Base-by-base conservation (phyloP, 2,888 invertebrate genomes). In the Kuschelorhynchus macadamiae region DNA sequence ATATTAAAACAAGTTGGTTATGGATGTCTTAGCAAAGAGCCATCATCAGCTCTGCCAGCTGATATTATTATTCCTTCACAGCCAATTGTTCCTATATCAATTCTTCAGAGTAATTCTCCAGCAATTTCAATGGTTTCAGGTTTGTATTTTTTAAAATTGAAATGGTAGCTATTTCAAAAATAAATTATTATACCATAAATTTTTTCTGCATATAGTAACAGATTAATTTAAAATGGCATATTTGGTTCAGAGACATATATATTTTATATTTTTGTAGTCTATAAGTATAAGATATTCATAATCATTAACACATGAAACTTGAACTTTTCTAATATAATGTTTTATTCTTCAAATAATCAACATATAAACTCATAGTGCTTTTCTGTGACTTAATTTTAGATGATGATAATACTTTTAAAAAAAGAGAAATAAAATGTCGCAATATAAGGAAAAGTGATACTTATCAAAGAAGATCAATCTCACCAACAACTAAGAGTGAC, bases 1-100 rank as follows among this genome's bases (percentile, higher is more conserved):
- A 78, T 79, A 60, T 76, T 82, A 33, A 82, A 83, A 72, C 74
- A 75, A 21, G 61, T 72, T 30, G 70, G 66, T 11, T 61, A 17
- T 63, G 50, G 52, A 66, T 36, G 42, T 18, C 12, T 9, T 5
- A 32, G 18, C 2, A 17, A 20, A 18, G 14, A 18, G n/a, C 17
- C 25, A 30, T 36, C 60, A 18, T 16, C 50, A 17, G 14, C 25
- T 11, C 12, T 59, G 25, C 30, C 30, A 14, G 41, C 25, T 3
- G 42, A 42, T 30, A 52, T 50, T 44, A 32, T 50, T 11, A n/a
- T 61, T 39, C 61, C 61, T 1, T 2, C 20, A 4, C 52, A 52
- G 1, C 33, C 46, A 33, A 1, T 57, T 41, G 30, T 55, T 5
- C 55, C 55, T 14, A 55, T 55, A 11, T 55, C 55, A 25, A 21